A percentile compares a stretch with the other conserved stretches of the same genome.
phyloP scores from a whole-genome alignment of 2,113 vertebrate species.

The Nothocercus julius region DNA sequence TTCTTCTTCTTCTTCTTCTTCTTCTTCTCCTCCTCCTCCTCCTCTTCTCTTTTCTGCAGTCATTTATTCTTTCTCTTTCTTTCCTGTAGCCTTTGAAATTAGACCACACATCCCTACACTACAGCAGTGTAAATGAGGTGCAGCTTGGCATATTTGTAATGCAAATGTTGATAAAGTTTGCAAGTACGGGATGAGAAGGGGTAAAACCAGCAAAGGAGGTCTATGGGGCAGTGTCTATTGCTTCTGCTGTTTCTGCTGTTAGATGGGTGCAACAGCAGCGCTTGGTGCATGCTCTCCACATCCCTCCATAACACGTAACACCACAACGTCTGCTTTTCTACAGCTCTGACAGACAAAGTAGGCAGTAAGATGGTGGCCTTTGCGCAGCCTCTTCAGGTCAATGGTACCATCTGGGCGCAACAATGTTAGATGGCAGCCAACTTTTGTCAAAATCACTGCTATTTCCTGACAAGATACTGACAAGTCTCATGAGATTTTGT shows the following conservation, averaged over 20 bases:
- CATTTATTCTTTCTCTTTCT: not conserved
- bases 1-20: not conserved
- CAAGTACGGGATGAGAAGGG: not conserved
- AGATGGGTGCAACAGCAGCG: fast-evolving
- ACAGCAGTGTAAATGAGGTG: not conserved
- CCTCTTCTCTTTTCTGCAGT: not conserved
- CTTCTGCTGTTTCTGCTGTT: not conserved
- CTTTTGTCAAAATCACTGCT: not conserved
- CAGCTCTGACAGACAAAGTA: not conserved
- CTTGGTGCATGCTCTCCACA: not conserved
- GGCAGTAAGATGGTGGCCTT: not conserved
- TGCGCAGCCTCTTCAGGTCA: not conserved
- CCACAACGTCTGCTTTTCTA: fast-evolving
- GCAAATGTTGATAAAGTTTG: not conserved
- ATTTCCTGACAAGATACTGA: not conserved
- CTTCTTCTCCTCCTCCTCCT: no score
- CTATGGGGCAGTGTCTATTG: not conserved
- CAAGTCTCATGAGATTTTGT: not conserved
- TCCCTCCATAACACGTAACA: not conserved
- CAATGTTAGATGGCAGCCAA: fast-evolving
- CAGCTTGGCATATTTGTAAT: not conserved
- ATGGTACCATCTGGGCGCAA: not conserved
- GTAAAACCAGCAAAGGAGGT: fast-evolving
- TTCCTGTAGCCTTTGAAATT: not conserved
- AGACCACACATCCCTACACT: not conserved